These are phyloP conservation scores for Tiliqua scincoides DNA, from an alignment of 2,113 vertebrate species.

Conservation along the genomic window DNA sequence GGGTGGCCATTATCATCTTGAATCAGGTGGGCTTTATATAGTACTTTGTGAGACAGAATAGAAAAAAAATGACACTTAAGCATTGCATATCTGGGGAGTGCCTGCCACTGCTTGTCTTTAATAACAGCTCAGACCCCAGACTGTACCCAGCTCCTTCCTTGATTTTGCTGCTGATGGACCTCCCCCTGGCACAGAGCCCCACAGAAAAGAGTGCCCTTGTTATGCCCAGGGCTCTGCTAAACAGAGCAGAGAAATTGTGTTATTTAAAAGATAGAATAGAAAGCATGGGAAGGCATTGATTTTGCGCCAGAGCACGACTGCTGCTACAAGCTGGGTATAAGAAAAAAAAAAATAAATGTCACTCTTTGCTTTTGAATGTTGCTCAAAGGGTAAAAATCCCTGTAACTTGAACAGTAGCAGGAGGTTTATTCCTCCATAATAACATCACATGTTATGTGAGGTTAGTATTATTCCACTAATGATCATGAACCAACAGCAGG, in stretches of 20 bases:
- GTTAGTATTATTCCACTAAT: slow-evolving; percentile 5
- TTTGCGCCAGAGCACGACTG: neutral
- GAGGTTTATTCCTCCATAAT: neutral
- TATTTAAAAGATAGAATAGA: neutral
- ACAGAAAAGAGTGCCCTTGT: slow-evolving; percentile 10
- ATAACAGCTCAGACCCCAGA: neutral
- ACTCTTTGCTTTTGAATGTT: neutral
- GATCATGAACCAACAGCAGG: neutral
- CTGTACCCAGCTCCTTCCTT: neutral
- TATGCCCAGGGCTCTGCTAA: slow-evolving; percentile 10
- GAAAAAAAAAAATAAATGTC: neutral
- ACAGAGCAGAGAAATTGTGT: slow-evolving; percentile 28
- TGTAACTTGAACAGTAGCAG: neutral
- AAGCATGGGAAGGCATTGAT: neutral
- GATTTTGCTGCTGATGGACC: neutral
- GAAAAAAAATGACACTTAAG: neutral
- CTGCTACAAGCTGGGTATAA: neutral
- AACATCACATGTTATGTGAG: slow-evolving; percentile 8
- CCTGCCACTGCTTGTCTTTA: neutral
- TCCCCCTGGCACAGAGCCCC: slow-evolving; percentile 14
- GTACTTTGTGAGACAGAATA: neutral
- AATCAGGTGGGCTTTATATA: neutral
- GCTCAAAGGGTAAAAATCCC: neutral
- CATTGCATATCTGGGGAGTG: neutral
- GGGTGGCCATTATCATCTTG: neutral